Base-by-base conservation (phyloP, 2,113 vertebrate species). In the Epinephelus moara region DNA sequence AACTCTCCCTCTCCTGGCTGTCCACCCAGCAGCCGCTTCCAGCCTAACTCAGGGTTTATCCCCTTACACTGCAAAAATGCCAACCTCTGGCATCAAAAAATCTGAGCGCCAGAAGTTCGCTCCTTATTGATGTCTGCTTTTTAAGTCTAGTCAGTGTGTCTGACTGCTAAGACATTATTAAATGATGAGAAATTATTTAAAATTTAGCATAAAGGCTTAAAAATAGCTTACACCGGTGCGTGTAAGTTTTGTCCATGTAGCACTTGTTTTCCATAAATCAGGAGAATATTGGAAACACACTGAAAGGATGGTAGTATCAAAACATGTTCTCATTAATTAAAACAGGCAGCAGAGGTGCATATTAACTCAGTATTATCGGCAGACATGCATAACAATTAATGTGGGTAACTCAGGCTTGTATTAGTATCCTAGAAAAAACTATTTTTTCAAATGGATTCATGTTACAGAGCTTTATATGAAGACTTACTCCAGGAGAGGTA, bases 31-130 rank as follows among this genome's bases (percentile, higher is more conserved):
- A 37, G 93, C 94, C 50, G 93, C 97, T 79, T 78, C 95, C 69
- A 95, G 96, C 90, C 95, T 96, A 92, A 81, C 96, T 18, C 96
- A 96, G 91, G 96, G 96, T 94, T 94, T 98, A 89, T 90, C 95
- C 76, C 94, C 96, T 92, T 98, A 97, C 91, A 95, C 96, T 40
- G 73, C 96, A 92, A 98, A 98, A 96, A 96, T 98, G 93, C 80
- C 95, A 80, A 95, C 94, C 78, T 89, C 95, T 37, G 93, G 94
- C 78, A 75, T 96, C 88, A 98, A 97, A 96, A 98, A 98, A 94
- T 96, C 96, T 49, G 97, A 98, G 70, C 95, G 97, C 75, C 97
- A 98, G 95, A 98, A 98, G 95, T 98, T 97, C 94, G 96, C 97
- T 94, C 97, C 97, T 77, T 98, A 98, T 95, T 98, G 95, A 96